phyloP scores from a whole-genome alignment of 37 sponge, comb jelly and placozoan species.

The Dysidea cf. avara region DNA sequence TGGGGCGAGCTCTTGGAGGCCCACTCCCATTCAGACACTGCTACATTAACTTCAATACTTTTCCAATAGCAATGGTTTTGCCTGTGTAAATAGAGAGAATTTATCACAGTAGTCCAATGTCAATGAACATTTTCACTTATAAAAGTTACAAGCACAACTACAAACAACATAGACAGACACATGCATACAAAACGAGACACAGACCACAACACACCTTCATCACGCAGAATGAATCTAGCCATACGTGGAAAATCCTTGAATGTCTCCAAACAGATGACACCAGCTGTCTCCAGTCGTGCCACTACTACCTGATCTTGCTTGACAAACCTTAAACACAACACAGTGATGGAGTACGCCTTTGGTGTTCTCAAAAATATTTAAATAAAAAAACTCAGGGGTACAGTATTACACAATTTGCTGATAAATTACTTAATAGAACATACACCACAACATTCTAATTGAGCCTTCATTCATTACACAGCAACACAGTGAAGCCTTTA shows the following conservation, averaged over 20 bases:
- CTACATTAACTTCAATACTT: slow-evolving; percentile 86
- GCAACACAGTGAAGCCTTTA: no score
- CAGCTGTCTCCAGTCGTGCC: slow-evolving; percentile 77
- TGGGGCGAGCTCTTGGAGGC: no score
- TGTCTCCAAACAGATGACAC: slow-evolving; percentile 91
- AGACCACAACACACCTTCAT: slow-evolving; percentile 80
- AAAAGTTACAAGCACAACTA: no score
- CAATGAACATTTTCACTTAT: no score
- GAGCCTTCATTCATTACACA: not conserved
- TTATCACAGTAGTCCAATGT: no score
- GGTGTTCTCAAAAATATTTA: no score
- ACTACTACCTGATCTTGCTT: slow-evolving; percentile 89
- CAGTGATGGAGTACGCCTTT: no score
- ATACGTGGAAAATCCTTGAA: slow-evolving; percentile 96
- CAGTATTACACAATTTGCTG: no score
- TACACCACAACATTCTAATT: not conserved
- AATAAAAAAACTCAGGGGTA: no score
- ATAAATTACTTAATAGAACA: not conserved
- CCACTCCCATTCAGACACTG: slow-evolving; percentile 13
- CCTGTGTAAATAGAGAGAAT: slow-evolving; percentile 57
- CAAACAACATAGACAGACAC: not conserved
- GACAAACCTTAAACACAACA: slow-evolving; percentile 75
- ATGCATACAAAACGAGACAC: not conserved
- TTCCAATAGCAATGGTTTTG: slow-evolving; percentile 96
- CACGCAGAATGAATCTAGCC: slow-evolving; percentile 96